Base-by-base conservation (phyloP, 2,888 invertebrate species). In the Cephus rjabovi region DNA sequence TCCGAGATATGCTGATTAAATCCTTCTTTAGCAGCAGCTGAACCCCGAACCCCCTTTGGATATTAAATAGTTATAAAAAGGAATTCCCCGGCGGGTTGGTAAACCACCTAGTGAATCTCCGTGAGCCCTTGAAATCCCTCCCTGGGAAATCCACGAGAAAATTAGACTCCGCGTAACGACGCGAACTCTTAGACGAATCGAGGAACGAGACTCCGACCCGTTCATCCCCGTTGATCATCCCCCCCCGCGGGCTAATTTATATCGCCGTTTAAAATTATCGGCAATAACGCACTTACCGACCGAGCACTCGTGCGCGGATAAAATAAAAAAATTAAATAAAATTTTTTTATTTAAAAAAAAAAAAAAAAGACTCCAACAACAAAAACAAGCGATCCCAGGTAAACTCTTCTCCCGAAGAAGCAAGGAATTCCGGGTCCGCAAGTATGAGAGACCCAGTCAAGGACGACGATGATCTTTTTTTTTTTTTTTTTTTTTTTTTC, bases 381-480 rank as follows among this genome's bases (percentile, higher is more conserved):
- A 3, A 33, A 79, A 83, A 35, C 33, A 35, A 35, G 3, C 77
- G 80, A 75, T 75, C 75, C 69, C 80, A 74, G 76, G 80, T 81
- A 83, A 81, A 81, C 77, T 80, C 77, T 77, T 74, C 76, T 75
- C 68, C 70, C 78, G 73, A 76, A 76, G 31, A 69, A 37, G 75
- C 77, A 77, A 77, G 80, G 80, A 85, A 86, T 87, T 87, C 83
- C 85, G 82, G 75, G 83, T 80, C 71, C 80, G 81, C 79, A 80
- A 80, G 86, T 83, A 85, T 84, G 86, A 86, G 56, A 56, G 56
- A 56, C 56, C 23, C 56, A 74, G 79, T 75, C 76, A 89, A 89
- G 88, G 89, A 83, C 88, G 83, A 78, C 85, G 87, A 85, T 85
- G 86, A 85, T 83, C 89, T 88, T 88, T 40, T 37, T 1, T 37